These are phyloP conservation scores for Stenichneumon culpator DNA, from an alignment of 2,888 invertebrate species.

Conservation along the genomic window DNA sequence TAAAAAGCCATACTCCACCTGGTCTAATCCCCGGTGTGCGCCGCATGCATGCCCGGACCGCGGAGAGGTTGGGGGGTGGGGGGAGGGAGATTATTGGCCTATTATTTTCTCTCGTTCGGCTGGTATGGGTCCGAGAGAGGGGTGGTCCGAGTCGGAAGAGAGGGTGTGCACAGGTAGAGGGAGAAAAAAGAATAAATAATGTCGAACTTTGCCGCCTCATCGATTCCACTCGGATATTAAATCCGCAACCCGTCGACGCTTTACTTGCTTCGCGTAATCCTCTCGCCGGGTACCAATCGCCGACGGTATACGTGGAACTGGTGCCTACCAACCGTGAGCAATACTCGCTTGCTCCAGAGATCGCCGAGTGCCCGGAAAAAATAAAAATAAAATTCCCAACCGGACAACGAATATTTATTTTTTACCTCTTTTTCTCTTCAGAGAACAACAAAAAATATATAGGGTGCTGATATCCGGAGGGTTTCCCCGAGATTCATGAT, in stretches of 20 bases:
- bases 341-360: not conserved
- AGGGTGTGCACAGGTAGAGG: constrained; percentile 15
- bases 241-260: constrained; percentile 49
- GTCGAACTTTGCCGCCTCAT: constrained; percentile 56
- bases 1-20: constrained; percentile 51
- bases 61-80: no score
- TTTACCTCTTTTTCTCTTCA: not conserved
- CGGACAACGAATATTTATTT: not conserved
- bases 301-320: not conserved
- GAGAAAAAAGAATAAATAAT: constrained; percentile 48
- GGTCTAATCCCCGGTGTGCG: constrained; percentile 53
- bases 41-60: constrained; percentile 7
- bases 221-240: constrained; percentile 59
- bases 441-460: no score
- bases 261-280: constrained; percentile 50
- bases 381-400: not conserved
- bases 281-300: constrained; percentile 16
- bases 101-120: constrained; percentile 49
- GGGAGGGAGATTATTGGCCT: constrained; percentile 51
- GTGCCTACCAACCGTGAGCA: constrained; percentile 8
- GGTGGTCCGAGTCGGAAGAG: not conserved
- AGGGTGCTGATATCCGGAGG: no score
- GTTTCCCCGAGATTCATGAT: no score
- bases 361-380: not conserved
- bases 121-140: not conserved